phyloP scores from a whole-genome alignment of 2,797 vertebrate genomes.

The Mormyrus hasselquistii region DNA sequence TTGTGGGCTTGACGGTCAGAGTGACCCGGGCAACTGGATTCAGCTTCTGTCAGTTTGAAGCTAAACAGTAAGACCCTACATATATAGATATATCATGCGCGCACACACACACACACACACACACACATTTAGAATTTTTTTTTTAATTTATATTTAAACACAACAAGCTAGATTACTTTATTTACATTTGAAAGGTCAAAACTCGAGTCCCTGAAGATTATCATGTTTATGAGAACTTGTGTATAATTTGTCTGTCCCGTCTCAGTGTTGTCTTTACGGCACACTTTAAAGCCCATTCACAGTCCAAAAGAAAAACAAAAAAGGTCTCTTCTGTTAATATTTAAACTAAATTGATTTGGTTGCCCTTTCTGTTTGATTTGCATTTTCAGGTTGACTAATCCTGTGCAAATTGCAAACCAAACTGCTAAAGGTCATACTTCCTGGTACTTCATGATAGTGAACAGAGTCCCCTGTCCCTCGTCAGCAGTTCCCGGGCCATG shows the following conservation, averaged over 20 bases:
- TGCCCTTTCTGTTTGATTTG: slow-evolving; percentile 60
- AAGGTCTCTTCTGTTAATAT: slow-evolving; percentile 18
- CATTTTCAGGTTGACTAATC: slow-evolving; percentile 52
- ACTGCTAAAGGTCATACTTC: slow-evolving; percentile 56
- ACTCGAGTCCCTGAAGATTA: background rate
- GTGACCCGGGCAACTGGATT: background rate
- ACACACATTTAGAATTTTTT: background rate
- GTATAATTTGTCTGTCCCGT: background rate
- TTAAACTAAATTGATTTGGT: slow-evolving; percentile 50
- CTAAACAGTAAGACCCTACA: background rate
- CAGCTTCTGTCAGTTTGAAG: background rate
- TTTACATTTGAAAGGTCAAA: slow-evolving; percentile 2
- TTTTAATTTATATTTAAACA: background rate
- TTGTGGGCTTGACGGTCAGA: background rate
- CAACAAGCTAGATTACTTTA: background rate
- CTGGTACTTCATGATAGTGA: slow-evolving; percentile 36
- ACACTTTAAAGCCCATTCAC: slow-evolving; percentile 1
- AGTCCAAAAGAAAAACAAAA: slow-evolving; percentile 7
- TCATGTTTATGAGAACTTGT: background rate
- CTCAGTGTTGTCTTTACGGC: slow-evolving; percentile 3
- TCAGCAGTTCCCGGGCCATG: slow-evolving; percentile 53
- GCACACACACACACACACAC: background rate
- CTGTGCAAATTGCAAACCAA: slow-evolving; percentile 51
- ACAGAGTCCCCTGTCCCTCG: slow-evolving; percentile 48
- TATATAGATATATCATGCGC: background rate